Conservation (phyloP, 2,888 invertebrate genomes). For the Acrobasis consociella region DNA sequence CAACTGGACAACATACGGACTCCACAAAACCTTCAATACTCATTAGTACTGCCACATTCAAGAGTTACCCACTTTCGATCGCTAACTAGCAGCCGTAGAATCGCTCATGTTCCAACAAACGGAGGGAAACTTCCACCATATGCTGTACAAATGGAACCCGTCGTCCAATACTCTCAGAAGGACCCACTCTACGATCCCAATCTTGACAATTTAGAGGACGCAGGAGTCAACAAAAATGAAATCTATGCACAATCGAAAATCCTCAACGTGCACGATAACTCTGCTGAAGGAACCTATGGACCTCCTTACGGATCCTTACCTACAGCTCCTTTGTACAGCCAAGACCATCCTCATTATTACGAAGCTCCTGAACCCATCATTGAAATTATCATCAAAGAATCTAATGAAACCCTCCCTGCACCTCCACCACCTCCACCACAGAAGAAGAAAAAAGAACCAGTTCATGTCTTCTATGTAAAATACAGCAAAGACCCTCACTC, state of each 20-base stretch:
- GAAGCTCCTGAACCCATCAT: conserved; percentile 95
- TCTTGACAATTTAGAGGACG: conserved; percentile 73
- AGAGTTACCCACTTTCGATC: conserved; percentile 79
- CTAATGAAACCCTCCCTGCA: conserved; percentile 90
- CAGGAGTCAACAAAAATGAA: conserved; percentile 69
- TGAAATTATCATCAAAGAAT: conserved; percentile 95
- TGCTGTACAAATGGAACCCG: conserved; percentile 91
- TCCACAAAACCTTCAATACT: conserved; percentile 83
- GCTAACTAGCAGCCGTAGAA: conserved; percentile 77
- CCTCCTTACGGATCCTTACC: conserved; percentile 71
- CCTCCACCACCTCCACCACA: conserved; percentile 79
- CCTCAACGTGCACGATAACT: conserved; percentile 66
- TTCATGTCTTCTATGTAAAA: conserved; percentile 95
- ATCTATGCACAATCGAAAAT: conserved; percentile 77
- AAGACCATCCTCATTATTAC: conserved; percentile 81
- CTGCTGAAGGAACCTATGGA: conserved; percentile 73
- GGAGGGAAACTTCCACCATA: conserved; percentile 85
- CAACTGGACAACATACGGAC: conserved; percentile 79
- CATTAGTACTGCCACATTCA: conserved; percentile 82
- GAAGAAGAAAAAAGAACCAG: conserved; percentile 88
- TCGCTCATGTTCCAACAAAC: conserved; percentile 73
- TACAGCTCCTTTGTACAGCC: conserved; percentile 76
- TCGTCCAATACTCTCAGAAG: conserved; percentile 90
- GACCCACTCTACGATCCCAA: conserved; percentile 88
- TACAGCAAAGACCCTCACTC: conserved; percentile 92